Evolutionary conservation across 1,140 invertebrate genomes (phyloP), one percentile per base, ranked within the genome.

Genomic region (Drosophila bocki): DNA sequence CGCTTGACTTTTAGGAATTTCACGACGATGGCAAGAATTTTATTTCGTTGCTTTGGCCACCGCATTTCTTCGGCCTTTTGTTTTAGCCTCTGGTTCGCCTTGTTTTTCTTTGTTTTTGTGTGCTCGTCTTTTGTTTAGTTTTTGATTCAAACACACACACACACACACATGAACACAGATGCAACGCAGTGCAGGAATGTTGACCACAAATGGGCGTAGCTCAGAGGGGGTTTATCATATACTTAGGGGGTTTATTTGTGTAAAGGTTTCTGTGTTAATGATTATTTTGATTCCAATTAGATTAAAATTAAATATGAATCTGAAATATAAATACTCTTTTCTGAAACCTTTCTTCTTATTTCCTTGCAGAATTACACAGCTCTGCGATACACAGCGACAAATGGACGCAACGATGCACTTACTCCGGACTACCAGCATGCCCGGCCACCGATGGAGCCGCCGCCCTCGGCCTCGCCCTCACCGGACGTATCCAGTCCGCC

Each of bases 1-100:
- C 62, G 61, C 78, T 65, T 91, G 79, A 82, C 82, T 91, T 86
- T 91, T 80, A 77, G 88, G 88, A 91, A 91, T 91, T 91, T 90
- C 70, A 70, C 62, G 82, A 78, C 79, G 90, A 91, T 80, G 90
- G 81, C 75, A 91, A 85, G 90, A 91, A 91, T 91, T 91, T 91
- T 60, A 80, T 88, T 82, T 75, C 67, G 80, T 84, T 87, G 80
- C 84, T 84, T 88, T 88, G 71, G 53, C 61, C 80, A 68, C 76
- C 37, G 69, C 50, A 61, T 83, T 88, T 88, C 77, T 75, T 83
- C 26, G 45, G 61, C 47, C 84, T 88, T 87, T 84, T 85, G 86
- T 88, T 91, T 88, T 91, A 91, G 86, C 58, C 78, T 64, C 58
- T 65, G 58, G 53, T 88, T 72, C 78, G 48, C 47, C 48, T 80